Evolutionary conservation across 2,113 vertebrate species (phyloP).

Genomic region (Tupaia chinensis): DNA sequence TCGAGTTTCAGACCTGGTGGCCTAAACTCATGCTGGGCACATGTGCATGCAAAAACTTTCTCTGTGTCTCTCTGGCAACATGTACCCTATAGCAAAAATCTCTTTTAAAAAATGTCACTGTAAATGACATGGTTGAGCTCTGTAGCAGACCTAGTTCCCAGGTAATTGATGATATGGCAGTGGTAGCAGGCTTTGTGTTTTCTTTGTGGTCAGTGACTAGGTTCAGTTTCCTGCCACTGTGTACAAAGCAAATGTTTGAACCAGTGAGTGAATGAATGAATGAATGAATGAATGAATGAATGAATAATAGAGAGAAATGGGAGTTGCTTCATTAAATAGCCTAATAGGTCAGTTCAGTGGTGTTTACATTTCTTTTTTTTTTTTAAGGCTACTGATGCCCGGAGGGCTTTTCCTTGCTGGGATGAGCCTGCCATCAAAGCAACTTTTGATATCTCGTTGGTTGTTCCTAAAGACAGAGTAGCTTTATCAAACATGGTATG

Average conservation of each 20-base stretch:
- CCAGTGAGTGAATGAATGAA: neutral
- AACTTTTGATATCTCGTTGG: constrained; percentile 97
- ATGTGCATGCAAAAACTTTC: too few species aligned
- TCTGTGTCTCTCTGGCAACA: too few species aligned
- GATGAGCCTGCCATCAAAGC: constrained; percentile 99
- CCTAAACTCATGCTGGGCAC: too few species aligned
- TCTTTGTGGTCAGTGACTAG: constrained; percentile 4
- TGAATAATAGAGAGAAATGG: neutral
- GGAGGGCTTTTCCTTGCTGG: constrained; percentile 99
- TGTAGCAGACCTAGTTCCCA: constrained; percentile 1
- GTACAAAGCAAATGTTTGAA: constrained; percentile 44
- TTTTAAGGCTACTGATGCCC: constrained; percentile 96
- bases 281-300: constrained; percentile 9
- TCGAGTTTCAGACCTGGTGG: too few species aligned
- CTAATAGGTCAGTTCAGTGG: constrained; percentile 16
- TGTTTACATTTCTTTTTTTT: constrained; percentile 68
- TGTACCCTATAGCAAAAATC: too few species aligned
- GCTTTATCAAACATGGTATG: constrained; percentile 99
- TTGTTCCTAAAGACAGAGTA: constrained; percentile 98
- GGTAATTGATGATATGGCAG: neutral
- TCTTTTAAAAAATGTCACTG: neutral
- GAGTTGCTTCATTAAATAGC: constrained; percentile 38
- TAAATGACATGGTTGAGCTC: neutral
- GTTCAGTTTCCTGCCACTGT: neutral
- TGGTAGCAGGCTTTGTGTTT: neutral